phyloP scores from a whole-genome alignment of 2,113 vertebrate genomes.

The Lagopus leucura region DNA sequence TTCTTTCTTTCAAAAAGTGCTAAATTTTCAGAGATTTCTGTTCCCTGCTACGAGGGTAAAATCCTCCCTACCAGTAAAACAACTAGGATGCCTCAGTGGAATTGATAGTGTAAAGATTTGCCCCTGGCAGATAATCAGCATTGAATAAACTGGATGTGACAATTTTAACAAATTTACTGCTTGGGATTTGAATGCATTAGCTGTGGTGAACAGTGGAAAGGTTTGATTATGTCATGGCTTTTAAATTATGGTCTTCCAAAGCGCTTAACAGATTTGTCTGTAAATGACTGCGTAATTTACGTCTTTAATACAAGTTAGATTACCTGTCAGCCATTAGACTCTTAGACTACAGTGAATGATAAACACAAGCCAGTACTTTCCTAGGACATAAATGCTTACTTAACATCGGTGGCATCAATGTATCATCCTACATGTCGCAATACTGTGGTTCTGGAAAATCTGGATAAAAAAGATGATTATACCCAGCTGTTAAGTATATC shows the following conservation, averaged over 20 bases:
- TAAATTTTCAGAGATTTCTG: not conserved
- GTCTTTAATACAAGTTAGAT: conserved; percentile 40
- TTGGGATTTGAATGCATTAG: conserved; percentile 32
- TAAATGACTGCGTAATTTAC: conserved; percentile 61
- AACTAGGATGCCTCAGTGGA: not conserved
- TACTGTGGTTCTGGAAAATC: not conserved
- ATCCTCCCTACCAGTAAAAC: not conserved
- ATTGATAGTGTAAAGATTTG: conserved; percentile 39
- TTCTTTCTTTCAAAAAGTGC: not conserved
- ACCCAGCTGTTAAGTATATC: not conserved
- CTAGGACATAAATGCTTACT: not conserved
- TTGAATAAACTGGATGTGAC: conserved; percentile 32
- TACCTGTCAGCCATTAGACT: conserved; percentile 38
- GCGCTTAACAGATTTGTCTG: conserved; percentile 51
- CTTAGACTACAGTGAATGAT: conserved; percentile 31
- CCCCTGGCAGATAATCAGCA: conserved; percentile 34
- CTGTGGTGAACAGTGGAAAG: conserved; percentile 16
- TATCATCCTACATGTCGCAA: not conserved
- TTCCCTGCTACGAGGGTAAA: not conserved
- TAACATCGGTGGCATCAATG: not conserved
- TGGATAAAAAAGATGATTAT: not conserved
- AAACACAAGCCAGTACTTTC: conserved; percentile 12
- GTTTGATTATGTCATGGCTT: conserved; percentile 55
- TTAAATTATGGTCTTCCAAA: conserved; percentile 46
- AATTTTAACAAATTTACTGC: conserved; percentile 49